Evolutionary conservation across 2,113 vertebrate species (phyloP).

Genomic region (Cettia cetti): DNA sequence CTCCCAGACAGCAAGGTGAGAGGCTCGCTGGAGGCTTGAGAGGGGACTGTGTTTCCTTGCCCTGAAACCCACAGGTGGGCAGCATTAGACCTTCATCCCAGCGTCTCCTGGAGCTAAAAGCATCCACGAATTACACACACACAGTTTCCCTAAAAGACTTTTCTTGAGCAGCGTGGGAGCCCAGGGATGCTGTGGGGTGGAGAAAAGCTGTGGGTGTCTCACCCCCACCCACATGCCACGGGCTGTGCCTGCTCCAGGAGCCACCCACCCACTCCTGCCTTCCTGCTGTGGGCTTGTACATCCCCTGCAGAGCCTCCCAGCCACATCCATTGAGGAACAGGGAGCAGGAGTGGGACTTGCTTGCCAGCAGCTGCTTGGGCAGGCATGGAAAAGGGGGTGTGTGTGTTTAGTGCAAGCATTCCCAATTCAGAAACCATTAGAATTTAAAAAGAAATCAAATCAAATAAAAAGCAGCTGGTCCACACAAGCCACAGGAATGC

Average conservation of each 20-base stretch:
- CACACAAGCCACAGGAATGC: slow-evolving; percentile 35
- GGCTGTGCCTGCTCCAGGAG: accelerated
- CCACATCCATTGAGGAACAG: neutral
- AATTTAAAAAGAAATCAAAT: neutral
- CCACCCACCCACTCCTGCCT: neutral
- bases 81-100: neutral
- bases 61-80: neutral
- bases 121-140: neutral
- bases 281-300: accelerated
- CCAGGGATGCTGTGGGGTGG: neutral
- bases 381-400: neutral
- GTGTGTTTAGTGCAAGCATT: neutral
- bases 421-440: neutral
- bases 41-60: neutral
- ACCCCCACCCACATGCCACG: accelerated
- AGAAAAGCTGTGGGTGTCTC: neutral
- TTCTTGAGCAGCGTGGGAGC: neutral
- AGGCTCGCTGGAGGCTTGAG: neutral
- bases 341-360: neutral
- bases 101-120: neutral
- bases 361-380: neutral
- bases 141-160: neutral
- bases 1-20: neutral
- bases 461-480: neutral
- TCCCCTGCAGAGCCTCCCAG: neutral